phyloP scores from a whole-genome alignment of 2,888 invertebrate genomes.

The Sarcophaga subvicina region DNA sequence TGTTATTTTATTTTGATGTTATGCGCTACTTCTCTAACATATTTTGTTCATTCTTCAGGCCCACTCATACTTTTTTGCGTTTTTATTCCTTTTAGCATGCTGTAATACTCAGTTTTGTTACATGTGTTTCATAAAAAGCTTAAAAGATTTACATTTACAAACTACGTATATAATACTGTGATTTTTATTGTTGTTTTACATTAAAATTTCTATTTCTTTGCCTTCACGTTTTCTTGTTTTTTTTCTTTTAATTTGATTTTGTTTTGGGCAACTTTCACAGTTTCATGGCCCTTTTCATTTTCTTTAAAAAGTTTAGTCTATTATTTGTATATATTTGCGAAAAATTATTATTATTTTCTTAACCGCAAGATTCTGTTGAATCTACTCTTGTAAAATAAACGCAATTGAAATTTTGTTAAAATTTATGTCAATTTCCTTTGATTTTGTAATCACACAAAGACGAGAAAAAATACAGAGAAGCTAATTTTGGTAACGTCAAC shows the following conservation, averaged over 20 bases:
- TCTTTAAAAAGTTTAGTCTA: not conserved
- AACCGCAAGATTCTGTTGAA: no score
- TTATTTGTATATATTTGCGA: not conserved
- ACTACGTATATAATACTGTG: not conserved
- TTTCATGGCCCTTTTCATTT: not conserved
- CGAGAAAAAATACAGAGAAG: not conserved
- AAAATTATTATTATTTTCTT: not conserved
- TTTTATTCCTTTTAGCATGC: not conserved
- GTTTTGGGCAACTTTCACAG: not conserved
- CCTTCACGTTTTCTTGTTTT: not conserved
- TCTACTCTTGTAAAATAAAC: no score
- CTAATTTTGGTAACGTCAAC: not conserved
- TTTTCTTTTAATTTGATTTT: not conserved
- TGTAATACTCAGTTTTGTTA: not conserved
- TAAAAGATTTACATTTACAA: conserved; percentile 10
- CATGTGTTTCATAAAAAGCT: conserved; percentile 16
- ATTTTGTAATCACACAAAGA: conserved; percentile 49
- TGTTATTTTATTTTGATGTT: not conserved
- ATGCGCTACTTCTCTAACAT: not conserved
- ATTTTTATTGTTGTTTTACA: not conserved
- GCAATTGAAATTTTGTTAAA: not conserved
- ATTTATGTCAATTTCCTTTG: conserved; percentile 27
- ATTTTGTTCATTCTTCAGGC: no score
- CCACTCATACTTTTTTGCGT: not conserved
- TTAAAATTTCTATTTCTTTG: not conserved